Evolutionary conservation across 2,113 vertebrate genomes (phyloP).

Genomic region (Abramis brama): DNA sequence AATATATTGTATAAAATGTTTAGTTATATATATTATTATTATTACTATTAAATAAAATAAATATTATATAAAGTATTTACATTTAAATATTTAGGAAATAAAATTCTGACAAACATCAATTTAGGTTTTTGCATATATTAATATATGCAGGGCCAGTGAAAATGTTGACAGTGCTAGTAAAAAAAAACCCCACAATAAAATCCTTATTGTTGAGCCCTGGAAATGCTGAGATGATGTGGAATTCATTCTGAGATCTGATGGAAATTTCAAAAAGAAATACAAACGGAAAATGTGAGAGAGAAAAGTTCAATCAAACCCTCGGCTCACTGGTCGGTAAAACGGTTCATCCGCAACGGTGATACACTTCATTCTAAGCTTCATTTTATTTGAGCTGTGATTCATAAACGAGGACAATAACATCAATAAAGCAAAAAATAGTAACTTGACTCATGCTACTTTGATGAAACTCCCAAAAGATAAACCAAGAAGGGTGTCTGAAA

Average conservation of each 20-base stretch:
- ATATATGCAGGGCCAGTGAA: not conserved
- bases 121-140: not conserved
- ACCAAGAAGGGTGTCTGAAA: not conserved
- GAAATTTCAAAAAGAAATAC: slow-evolving; percentile 1
- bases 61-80: no score
- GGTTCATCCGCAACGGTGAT: not conserved
- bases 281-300: slow-evolving; percentile 28
- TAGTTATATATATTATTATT: no score
- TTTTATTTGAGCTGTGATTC: not conserved
- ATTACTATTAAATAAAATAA: no score
- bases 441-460: not conserved
- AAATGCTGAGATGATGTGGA: slow-evolving; percentile 54
- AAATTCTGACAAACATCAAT: no score
- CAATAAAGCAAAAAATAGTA: not conserved
- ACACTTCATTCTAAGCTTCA: not conserved
- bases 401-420: slow-evolving; percentile 12
- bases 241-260: slow-evolving; percentile 31
- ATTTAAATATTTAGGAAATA: no score
- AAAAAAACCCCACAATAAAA: not conserved
- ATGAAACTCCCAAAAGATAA: not conserved
- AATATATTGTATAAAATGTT: no score
- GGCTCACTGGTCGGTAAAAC: not conserved
- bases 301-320: slow-evolving; percentile 17
- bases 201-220: slow-evolving; percentile 23
- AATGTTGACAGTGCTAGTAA: not conserved